Conservation (phyloP, 2,888 invertebrate species). For the Drosophila ustulata region DNA sequence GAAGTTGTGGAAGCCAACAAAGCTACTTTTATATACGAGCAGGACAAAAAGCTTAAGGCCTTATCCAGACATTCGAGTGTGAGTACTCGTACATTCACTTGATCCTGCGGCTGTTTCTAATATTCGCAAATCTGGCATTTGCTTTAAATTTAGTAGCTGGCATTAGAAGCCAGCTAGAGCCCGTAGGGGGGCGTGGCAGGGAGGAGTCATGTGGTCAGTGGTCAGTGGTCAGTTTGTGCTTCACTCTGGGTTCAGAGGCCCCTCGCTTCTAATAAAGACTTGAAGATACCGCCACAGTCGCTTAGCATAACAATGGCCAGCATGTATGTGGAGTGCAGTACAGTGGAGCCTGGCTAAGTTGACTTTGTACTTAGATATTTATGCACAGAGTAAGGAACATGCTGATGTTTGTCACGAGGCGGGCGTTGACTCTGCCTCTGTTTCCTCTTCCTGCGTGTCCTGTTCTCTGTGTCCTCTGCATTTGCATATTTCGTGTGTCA, state of each 20-base stretch:
- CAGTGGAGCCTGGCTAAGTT: conserved; percentile 21
- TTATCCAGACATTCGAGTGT: conserved; percentile 13
- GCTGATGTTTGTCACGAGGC: not conserved
- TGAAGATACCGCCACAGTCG: conserved; percentile 45
- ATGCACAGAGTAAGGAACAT: not conserved
- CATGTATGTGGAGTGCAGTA: conserved; percentile 23
- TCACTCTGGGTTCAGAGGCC: conserved; percentile 14
- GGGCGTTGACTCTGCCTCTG: conserved; percentile 13
- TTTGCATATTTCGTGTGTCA: conserved; percentile 65
- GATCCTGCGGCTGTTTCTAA: conserved; percentile 24
- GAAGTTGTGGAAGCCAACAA: conserved; percentile 8
- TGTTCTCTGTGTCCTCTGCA: conserved; percentile 5
- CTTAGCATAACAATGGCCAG: conserved; percentile 66
- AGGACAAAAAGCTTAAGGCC: conserved; percentile 17
- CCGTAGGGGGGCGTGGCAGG: not conserved
- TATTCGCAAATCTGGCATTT: conserved; percentile 45
- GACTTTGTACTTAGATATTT: conserved; percentile 6
- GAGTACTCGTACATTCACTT: conserved; percentile 9
- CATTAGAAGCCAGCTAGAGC: conserved; percentile 17
- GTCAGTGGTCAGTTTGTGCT: not conserved
- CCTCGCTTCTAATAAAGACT: conserved; percentile 56
- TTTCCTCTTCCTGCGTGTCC: not conserved
- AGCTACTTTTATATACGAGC: conserved; percentile 12
- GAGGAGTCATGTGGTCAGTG: conserved; percentile 7
- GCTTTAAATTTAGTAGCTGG: conserved; percentile 37